phyloP scores from a whole-genome alignment of 2,113 vertebrate species.

The Prinia subflava region DNA sequence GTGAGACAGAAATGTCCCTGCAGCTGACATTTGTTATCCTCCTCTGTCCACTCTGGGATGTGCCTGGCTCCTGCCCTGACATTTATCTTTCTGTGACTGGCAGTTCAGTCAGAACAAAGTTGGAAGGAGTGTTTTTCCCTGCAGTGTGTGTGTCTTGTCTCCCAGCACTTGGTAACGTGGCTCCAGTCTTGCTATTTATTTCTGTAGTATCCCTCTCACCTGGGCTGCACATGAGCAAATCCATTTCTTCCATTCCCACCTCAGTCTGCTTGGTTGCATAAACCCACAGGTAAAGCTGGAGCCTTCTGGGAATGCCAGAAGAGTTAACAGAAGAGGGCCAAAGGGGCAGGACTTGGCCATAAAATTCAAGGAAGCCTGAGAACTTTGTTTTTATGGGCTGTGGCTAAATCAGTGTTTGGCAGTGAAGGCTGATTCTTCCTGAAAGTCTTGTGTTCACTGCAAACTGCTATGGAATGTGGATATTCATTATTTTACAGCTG shows the following conservation, averaged over 20 bases:
- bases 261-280: neutral
- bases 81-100: neutral
- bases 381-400: rapidly evolving
- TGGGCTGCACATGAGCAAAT: neutral
- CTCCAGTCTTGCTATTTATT: neutral
- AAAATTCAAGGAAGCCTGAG: neutral
- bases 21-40: neutral
- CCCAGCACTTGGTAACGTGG: neutral
- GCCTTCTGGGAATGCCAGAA: neutral
- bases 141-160: neutral
- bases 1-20: neutral
- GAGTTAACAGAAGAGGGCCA: neutral
- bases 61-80: neutral
- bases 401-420: neutral
- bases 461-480: neutral
- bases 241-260: neutral
- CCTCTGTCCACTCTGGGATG: neutral
- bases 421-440: neutral
- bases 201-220: neutral
- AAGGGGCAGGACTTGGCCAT: neutral
- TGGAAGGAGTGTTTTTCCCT: neutral
- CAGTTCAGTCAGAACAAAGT: neutral
- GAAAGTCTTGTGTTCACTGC: neutral
- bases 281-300: neutral
- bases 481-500: neutral